Percentiles rank a stretch among this genome's conserved stretches.
phyloP scores from a whole-genome alignment of 1,140 invertebrate species.

The Asobara japonica region DNA sequence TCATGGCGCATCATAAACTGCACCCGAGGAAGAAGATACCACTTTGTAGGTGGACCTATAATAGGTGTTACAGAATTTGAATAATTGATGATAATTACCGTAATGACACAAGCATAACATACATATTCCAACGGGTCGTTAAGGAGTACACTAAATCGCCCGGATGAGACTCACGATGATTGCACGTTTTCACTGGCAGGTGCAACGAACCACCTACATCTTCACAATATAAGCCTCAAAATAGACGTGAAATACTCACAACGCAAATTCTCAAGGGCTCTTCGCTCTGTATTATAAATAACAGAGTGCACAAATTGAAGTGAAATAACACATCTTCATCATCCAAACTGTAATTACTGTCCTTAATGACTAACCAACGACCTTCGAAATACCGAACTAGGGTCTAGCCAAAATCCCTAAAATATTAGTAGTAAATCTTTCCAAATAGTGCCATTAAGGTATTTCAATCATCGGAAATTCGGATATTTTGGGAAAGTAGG shows the following conservation, averaged over 20 bases:
- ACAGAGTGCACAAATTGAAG: background rate
- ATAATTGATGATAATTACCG: constrained; percentile 28
- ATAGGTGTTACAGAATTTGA: constrained; percentile 22
- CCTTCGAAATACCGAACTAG: too few species aligned
- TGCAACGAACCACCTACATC: background rate
- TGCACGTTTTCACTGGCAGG: background rate
- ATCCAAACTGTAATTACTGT: too few species aligned
- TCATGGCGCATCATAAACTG: background rate
- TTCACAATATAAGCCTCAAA: background rate
- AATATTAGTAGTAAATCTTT: too few species aligned
- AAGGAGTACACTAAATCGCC: background rate
- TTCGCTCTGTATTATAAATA: background rate
- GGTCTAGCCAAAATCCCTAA: too few species aligned
- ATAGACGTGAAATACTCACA: background rate
- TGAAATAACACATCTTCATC: too few species aligned
- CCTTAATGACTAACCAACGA: too few species aligned
- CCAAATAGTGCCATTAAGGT: too few species aligned
- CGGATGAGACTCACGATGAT: background rate
- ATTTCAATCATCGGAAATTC: too few species aligned
- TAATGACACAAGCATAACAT: constrained; percentile 10
- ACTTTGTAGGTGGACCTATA: background rate
- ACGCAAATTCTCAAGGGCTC: background rate
- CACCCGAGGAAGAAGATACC: background rate
- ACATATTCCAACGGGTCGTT: constrained; percentile 1
- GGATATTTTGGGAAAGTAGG: too few species aligned